Base-by-base conservation (phyloP, 2,797 vertebrate genomes). In the Lycodopsis pacificus region DNA sequence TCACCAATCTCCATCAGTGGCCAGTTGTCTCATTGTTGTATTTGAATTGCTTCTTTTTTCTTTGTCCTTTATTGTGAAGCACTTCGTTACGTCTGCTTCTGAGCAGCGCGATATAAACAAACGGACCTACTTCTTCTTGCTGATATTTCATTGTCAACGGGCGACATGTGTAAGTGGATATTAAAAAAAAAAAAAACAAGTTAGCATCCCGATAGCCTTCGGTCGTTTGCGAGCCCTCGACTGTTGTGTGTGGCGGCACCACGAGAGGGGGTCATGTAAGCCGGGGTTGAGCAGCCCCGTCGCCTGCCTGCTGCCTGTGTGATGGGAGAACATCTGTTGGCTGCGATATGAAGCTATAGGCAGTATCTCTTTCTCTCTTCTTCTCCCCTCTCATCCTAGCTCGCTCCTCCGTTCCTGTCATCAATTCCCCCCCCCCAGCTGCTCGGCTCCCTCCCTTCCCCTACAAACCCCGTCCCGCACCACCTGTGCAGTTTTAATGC, bases 401-500 rank as follows among this genome's bases (percentile, higher is more conserved):
- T 84, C 19, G 46, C 83, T 90, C 83, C 77, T 83, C 76, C 58
- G 12, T 81, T 30, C 82, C 86, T 79, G 82, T 82, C 85, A 80
- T 88, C 77, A 86, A 91, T 89, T 88, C 89, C 87, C 32, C 32
- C 32, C 32, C 32, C 32, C 88, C 86, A 87, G 88, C 87, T 89
- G 89, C 86, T 82, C 71, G 1, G 27, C 83, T 77, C 72, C 87
- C 85, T 80, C 74, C 88, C 79, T 58, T 70, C 81, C 81, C 82
- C 86, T 69, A 77, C 88, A 53, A 92, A 90, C 77, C 91, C 77
- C 89, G 88, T 92, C 90, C 89, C 63, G 76, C 57, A 65, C 92
- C 94, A 94, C 93, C 93, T 93, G 93, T 93, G 91, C 92, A 82
- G 88, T 94, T 95, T 93, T 93, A 94, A 95, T 95, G 92, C 92